Conservation (phyloP, 2,113 vertebrate genomes). For the Leptocoma aspasia region DNA sequence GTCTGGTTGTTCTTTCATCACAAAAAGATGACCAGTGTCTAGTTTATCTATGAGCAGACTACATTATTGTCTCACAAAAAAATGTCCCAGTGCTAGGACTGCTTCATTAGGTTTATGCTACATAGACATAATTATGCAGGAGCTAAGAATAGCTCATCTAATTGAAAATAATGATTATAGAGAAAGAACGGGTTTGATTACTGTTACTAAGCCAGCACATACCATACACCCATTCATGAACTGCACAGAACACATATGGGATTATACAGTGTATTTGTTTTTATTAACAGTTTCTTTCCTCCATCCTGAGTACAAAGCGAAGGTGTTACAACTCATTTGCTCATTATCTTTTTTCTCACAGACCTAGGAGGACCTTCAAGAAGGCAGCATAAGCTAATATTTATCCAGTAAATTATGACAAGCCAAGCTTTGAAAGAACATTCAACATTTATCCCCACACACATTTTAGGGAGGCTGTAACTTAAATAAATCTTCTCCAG, state of each 20-base stretch:
- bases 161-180: constrained; percentile 58
- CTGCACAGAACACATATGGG: neutral
- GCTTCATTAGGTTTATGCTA: constrained; percentile 51
- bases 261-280: neutral
- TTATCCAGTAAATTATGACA: constrained; percentile 5
- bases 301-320: neutral
- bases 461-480: constrained; percentile 37
- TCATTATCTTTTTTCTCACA: neutral
- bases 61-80: constrained; percentile 18
- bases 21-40: constrained; percentile 18
- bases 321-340: neutral
- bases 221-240: constrained; percentile 22
- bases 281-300: neutral
- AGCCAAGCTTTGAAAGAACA: neutral
- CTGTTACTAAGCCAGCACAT: constrained; percentile 4
- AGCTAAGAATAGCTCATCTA: constrained; percentile 57
- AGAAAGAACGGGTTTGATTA: constrained; percentile 19
- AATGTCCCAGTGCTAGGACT: constrained; percentile 8
- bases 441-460: neutral
- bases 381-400: neutral
- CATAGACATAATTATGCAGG: constrained; percentile 30
- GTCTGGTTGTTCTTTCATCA: neutral
- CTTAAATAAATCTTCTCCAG: constrained; percentile 29
- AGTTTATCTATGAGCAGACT: constrained; percentile 24
- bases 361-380: neutral